These are phyloP conservation scores for Chiloscyllium punctatum DNA, from an alignment of 2,797 vertebrate genomes.

Conservation along the genomic window DNA sequence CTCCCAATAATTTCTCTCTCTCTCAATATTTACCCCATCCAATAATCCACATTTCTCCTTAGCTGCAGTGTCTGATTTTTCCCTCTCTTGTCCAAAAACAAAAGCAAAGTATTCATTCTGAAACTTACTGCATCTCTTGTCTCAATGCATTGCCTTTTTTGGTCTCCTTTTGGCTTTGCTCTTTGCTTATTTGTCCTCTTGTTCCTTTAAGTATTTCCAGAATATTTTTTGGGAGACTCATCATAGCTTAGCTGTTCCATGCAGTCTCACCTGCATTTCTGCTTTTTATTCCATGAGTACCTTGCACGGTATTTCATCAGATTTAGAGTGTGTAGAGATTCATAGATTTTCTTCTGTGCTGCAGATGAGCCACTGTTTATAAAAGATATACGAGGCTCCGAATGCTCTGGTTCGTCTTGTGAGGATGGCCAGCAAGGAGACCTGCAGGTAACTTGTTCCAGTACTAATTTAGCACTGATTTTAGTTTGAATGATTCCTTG, in stretches of 20 bases:
- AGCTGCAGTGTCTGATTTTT: background rate
- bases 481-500: no score
- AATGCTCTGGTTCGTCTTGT: no score
- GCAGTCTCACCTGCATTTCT: background rate
- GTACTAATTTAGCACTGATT: background rate
- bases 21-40: background rate
- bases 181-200: background rate
- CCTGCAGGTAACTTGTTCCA: slow-evolving; percentile 1
- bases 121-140: no score
- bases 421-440: background rate
- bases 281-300: background rate
- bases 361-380: slow-evolving; percentile 8
- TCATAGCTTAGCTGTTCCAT: no score
- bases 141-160: background rate
- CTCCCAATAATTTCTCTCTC: background rate
- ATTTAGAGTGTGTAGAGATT: background rate
- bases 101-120: background rate
- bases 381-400: background rate
- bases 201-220: background rate
- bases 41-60: background rate
- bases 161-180: background rate
- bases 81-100: background rate
- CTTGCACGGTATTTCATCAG: no score
- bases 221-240: background rate
- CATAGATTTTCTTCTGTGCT: background rate